phyloP scores from a whole-genome alignment of 2,888 invertebrate species.

The Neoascia interrupta region DNA sequence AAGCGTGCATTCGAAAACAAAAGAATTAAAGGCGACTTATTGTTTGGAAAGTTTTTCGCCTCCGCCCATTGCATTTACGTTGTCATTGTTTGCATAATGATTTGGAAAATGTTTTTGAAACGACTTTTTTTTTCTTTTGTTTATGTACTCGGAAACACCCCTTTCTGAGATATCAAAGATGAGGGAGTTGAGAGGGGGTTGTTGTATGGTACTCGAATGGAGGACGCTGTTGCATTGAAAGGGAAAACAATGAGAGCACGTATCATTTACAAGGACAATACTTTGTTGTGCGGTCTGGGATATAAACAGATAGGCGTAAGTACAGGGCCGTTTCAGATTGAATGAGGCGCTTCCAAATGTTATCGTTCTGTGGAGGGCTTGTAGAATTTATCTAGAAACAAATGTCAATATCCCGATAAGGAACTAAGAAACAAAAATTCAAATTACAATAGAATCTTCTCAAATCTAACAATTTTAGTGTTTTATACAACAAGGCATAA shows the following conservation, averaged over 20 bases:
- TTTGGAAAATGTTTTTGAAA: slow-evolving; percentile 62
- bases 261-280: slow-evolving; percentile 69
- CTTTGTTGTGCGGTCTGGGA: slow-evolving; percentile 34
- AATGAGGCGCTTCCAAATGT: too few relatives aligned
- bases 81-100: slow-evolving; percentile 64
- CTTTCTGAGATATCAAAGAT: slow-evolving; percentile 46
- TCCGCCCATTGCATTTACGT: background rate
- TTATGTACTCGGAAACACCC: slow-evolving; percentile 40
- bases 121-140: slow-evolving; percentile 37
- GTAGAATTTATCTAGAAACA: too few relatives aligned
- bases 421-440: too few relatives aligned
- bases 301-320: background rate
- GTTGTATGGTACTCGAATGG: slow-evolving; percentile 30
- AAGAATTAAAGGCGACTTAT: slow-evolving; percentile 60
- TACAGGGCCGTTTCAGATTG: too few relatives aligned
- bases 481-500: too few relatives aligned
- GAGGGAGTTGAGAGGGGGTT: background rate
- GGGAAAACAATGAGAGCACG: slow-evolving; percentile 65
- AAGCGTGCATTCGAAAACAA: slow-evolving; percentile 52
- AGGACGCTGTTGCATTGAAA: slow-evolving; percentile 53
- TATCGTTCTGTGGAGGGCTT: too few relatives aligned
- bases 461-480: too few relatives aligned
- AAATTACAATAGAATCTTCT: too few relatives aligned
- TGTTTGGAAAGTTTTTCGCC: slow-evolving; percentile 38
- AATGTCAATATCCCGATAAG: too few relatives aligned